phyloP scores from a whole-genome alignment of 2,113 vertebrate species.

The Mionectes macconnelli region DNA sequence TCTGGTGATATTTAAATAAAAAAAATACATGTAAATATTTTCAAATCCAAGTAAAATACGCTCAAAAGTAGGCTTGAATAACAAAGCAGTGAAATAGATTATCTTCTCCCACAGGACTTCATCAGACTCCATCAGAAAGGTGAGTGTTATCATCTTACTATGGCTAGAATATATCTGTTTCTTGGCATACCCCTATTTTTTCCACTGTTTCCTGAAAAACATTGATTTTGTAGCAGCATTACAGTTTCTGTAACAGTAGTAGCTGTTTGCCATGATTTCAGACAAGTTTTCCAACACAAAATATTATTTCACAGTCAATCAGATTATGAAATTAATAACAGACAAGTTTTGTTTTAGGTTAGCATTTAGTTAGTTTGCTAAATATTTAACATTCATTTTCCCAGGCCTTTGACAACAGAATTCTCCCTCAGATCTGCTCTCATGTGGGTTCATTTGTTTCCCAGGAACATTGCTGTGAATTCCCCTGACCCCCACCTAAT shows the following conservation, averaged over 20 bases:
- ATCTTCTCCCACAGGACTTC: not conserved
- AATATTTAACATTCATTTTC: not conserved
- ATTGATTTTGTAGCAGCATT: not conserved
- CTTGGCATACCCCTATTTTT: not conserved
- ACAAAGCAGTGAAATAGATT: not conserved
- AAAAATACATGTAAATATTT: not conserved
- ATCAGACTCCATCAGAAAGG: not conserved
- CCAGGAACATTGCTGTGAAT: not conserved
- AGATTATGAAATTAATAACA: not conserved
- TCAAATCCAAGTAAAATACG: not conserved
- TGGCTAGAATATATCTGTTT: not conserved
- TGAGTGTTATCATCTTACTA: not conserved
- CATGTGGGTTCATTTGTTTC: not conserved
- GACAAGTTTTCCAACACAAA: not conserved
- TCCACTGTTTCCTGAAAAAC: not conserved
- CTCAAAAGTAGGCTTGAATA: not conserved
- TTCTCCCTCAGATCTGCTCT: not conserved
- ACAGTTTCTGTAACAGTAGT: not conserved
- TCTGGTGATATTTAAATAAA: constrained; percentile 12
- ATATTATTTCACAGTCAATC: not conserved
- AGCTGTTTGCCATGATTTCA: not conserved
- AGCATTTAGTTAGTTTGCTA: not conserved
- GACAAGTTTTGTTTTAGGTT: not conserved
- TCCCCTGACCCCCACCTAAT: not conserved
- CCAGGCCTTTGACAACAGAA: not conserved